A percentile compares a stretch with the other conserved stretches of the same genome.
These are phyloP conservation scores for Syngnathus acus DNA, from an alignment of 2,797 vertebrate genomes.

Conservation along the genomic window DNA sequence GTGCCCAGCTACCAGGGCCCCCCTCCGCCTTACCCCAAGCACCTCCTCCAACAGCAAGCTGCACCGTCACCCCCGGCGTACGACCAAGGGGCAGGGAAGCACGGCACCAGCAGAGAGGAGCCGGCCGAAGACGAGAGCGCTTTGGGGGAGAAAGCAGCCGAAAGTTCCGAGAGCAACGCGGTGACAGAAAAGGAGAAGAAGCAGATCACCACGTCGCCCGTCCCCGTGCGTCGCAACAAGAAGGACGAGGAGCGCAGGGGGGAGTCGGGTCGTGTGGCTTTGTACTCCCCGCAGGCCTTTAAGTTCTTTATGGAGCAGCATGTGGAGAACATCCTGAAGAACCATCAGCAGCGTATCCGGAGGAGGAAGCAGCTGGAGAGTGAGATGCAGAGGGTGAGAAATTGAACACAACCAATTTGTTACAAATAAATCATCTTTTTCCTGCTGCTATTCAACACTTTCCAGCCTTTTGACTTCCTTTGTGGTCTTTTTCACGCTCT, in stretches of 20 bases:
- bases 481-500: slow-evolving; percentile 49
- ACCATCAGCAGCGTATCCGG: slow-evolving; percentile 87
- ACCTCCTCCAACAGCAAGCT: slow-evolving; percentile 77
- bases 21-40: slow-evolving; percentile 92
- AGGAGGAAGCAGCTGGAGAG: slow-evolving; percentile 95
- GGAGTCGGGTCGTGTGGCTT: slow-evolving; percentile 79
- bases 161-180: slow-evolving; percentile 42
- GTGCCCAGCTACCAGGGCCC: slow-evolving; percentile 93
- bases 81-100: slow-evolving; percentile 67
- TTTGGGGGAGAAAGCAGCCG: slow-evolving; percentile 38
- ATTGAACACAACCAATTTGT: background rate
- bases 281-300: slow-evolving; percentile 95
- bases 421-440: background rate
- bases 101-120: slow-evolving; percentile 73
- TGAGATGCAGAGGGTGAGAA: slow-evolving; percentile 95
- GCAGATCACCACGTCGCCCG: slow-evolving; percentile 94
- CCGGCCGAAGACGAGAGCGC: slow-evolving; percentile 68
- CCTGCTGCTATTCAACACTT: slow-evolving; percentile 4
- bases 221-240: slow-evolving; percentile 88
- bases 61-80: slow-evolving; percentile 68
- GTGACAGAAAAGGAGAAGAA: slow-evolving; percentile 86
- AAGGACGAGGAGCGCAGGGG: slow-evolving; percentile 88
- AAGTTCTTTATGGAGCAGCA: slow-evolving; percentile 99
- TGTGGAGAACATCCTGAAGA: slow-evolving; percentile 96
- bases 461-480: slow-evolving; percentile 6